phyloP scores from a whole-genome alignment of 2,888 invertebrate species.

The Oeneis ivallda region DNA sequence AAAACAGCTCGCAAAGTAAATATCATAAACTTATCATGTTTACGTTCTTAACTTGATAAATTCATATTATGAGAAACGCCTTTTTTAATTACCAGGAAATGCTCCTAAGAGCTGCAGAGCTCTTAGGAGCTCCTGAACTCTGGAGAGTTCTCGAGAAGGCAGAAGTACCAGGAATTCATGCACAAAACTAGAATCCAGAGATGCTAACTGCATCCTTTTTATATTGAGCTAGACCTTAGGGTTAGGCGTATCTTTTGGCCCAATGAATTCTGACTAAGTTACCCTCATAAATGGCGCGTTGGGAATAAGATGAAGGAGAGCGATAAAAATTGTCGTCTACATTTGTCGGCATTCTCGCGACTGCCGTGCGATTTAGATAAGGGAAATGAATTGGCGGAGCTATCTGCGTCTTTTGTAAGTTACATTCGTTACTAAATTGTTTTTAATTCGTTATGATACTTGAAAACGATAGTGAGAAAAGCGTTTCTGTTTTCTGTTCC shows the following conservation, averaged over 20 bases:
- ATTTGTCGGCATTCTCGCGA: conserved; percentile 12
- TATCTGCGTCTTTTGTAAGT: conserved; percentile 2
- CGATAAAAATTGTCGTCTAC: conserved; percentile 31
- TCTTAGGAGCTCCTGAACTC: too few relatives aligned
- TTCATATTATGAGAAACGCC: too few relatives aligned
- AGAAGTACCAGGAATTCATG: too few relatives aligned
- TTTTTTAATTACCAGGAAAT: too few relatives aligned
- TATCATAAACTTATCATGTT: too few relatives aligned
- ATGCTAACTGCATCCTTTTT: too few relatives aligned
- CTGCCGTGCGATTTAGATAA: conserved; percentile 3
- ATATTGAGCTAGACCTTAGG: too few relatives aligned
- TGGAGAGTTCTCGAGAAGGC: too few relatives aligned
- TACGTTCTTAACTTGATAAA: too few relatives aligned
- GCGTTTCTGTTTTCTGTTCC: neutral
- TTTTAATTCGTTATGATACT: neutral
- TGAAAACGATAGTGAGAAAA: neutral
- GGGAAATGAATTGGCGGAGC: conserved; percentile 1
- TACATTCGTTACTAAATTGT: conserved; percentile 4
- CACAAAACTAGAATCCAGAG: too few relatives aligned
- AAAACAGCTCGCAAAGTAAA: too few relatives aligned
- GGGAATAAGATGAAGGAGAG: conserved; percentile 29
- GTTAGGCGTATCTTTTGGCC: conserved; percentile 43
- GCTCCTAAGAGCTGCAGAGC: too few relatives aligned
- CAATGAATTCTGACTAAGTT: conserved; percentile 58
- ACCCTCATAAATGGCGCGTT: conserved; percentile 48